phyloP scores from a whole-genome alignment of 2,113 vertebrate species.

The Cromileptes altivelis region DNA sequence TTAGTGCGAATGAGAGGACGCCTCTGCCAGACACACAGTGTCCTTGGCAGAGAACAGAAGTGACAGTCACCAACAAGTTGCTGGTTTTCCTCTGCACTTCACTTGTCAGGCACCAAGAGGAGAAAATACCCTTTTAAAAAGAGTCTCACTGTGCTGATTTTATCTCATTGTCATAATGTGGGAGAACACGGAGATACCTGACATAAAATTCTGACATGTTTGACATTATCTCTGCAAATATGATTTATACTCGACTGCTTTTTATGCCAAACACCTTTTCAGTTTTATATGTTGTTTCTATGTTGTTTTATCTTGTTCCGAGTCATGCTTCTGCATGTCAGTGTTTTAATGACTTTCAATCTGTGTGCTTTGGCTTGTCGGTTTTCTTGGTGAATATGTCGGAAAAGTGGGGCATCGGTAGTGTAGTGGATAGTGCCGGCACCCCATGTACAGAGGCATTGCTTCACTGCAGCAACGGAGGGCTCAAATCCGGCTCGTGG shows the following conservation, averaged over 20 bases:
- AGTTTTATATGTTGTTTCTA: not conserved
- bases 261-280: not conserved
- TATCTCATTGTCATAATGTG: not conserved
- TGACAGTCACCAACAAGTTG: not conserved
- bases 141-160: not conserved
- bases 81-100: slow-evolving; percentile 20
- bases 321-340: not conserved
- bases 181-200: not conserved
- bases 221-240: not conserved
- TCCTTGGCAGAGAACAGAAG: slow-evolving; percentile 55
- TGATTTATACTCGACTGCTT: not conserved
- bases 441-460: too few species aligned
- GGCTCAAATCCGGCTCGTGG: too few species aligned
- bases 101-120: not conserved
- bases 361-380: not conserved
- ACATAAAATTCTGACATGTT: not conserved
- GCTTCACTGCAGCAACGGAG: too few species aligned
- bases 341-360: not conserved
- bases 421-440: too few species aligned
- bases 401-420: too few species aligned
- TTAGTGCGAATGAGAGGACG: slow-evolving; percentile 30
- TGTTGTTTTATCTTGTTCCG: not conserved
- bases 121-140: not conserved
- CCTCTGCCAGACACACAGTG: slow-evolving; percentile 49
- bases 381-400: not conserved